Conservation (phyloP, 2,113 vertebrate genomes). For the Tricholaema leucomelas region DNA sequence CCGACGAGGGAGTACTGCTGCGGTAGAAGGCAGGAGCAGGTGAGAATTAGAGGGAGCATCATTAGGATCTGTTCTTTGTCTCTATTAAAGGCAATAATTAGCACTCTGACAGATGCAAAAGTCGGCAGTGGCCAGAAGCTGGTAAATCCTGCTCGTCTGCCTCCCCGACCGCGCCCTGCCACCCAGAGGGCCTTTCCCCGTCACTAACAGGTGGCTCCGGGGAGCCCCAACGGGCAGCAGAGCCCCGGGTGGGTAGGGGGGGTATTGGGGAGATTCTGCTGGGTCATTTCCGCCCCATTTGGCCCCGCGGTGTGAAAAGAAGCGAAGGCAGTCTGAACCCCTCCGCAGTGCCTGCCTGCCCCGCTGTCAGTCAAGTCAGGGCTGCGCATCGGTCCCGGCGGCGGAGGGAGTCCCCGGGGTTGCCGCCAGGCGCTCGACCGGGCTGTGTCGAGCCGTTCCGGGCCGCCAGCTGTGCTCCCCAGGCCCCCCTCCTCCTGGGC, state of each 20-base stretch:
- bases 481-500: neutral
- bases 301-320: neutral
- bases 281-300: neutral
- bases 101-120: conserved; percentile 67
- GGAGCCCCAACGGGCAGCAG: neutral
- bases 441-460: neutral
- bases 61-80: conserved; percentile 70
- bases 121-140: conserved; percentile 35
- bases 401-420: too few relatives aligned
- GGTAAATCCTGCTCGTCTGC: conserved; percentile 4
- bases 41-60: conserved; percentile 66
- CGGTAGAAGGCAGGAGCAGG: conserved; percentile 62
- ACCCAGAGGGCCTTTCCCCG: neutral
- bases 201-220: conserved; percentile 47
- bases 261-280: neutral
- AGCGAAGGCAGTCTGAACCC: neutral
- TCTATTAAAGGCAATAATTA: conserved; percentile 71
- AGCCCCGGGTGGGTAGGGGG: too few relatives aligned
- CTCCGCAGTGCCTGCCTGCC: neutral
- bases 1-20: conserved; percentile 5
- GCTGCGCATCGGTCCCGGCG: too few relatives aligned
- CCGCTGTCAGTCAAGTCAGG: rapidly evolving
- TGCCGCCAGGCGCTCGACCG: too few relatives aligned
- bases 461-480: neutral
- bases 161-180: neutral